Evolutionary conservation across 2,113 vertebrate species (phyloP), one percentile per base, ranked within the genome.

Genomic region (Trogon melanurus): DNA sequence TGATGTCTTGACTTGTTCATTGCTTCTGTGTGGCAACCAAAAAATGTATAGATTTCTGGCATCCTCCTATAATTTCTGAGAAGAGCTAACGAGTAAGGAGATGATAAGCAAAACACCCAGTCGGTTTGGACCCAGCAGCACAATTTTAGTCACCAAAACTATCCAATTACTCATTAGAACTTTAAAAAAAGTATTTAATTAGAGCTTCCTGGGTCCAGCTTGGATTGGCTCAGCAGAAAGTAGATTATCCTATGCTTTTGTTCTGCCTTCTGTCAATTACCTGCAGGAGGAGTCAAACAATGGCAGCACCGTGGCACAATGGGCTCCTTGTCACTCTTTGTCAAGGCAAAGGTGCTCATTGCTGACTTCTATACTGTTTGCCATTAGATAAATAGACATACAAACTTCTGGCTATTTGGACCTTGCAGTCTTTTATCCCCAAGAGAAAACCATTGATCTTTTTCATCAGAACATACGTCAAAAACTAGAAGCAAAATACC

Each of bases 381-480:
- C 94, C 81, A 54, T 85, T 79, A 96, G 89, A 94, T 80, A 91
- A 96, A 95, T 57, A 95, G 83, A 91, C 94, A 72, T 26, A 61
- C 57, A 84, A 95, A 95, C 83, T 76, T 94, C 89, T 75, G 41
- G 64, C 74, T 95, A n/a, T 88, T 94, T 0, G 5, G 90, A 79
- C 62, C 72, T 69, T 83, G 47, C 79, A 72, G 67, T 96, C 80
- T 78, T 76, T 93, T 95, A 93, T 79, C 57, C 88, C 56, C 89
- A 64, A 47, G 95, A 95, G 95, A 88, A 96, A 93, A 93, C n/a
- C 41, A 88, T 79, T 89, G 88, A 92, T 91, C 82, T 96, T 95
- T 95, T 96, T 75, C 80, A 94, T 94, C 91, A 94, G 93, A 91
- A 93, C 72, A 92, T 89, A 94, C 26, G 66, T 97, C 95, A 97